A percentile compares a stretch with the other conserved stretches of the same genome.
These are phyloP conservation scores for Drosophila murphyi DNA, from an alignment of 1,140 invertebrate genomes.

Conservation along the genomic window DNA sequence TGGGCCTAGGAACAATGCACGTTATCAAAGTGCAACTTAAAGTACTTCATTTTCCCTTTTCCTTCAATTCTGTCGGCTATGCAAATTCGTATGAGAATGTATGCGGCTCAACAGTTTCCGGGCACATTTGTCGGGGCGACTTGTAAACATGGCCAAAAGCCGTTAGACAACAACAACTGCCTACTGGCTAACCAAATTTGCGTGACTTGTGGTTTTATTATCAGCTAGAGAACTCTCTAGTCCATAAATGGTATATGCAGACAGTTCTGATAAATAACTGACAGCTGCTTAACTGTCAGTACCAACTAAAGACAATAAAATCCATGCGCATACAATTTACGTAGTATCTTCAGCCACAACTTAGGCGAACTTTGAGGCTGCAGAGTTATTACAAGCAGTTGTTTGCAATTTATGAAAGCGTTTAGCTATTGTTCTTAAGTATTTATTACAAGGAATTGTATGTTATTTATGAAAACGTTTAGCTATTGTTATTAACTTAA, in stretches of 20 bases:
- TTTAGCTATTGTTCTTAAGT: no score
- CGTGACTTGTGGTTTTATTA: slow-evolving; percentile 42
- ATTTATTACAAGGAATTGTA: background rate
- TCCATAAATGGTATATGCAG: slow-evolving; percentile 58
- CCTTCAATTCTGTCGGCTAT: slow-evolving; percentile 45
- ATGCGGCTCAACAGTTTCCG: slow-evolving; percentile 54
- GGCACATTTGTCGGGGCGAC: slow-evolving; percentile 76
- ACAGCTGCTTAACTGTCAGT: slow-evolving; percentile 12
- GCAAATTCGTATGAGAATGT: slow-evolving; percentile 40
- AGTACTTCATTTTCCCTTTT: slow-evolving; percentile 52
- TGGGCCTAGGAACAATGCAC: slow-evolving; percentile 56
- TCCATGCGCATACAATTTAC: background rate
- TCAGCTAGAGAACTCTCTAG: slow-evolving; percentile 35
- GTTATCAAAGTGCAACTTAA: slow-evolving; percentile 60
- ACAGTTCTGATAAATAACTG: slow-evolving; percentile 75
- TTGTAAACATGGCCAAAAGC: slow-evolving; percentile 67
- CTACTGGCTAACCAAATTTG: slow-evolving; percentile 61
- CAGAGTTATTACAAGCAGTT: background rate
- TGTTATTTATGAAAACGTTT: background rate
- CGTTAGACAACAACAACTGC: slow-evolving; percentile 59
- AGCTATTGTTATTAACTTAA: no score
- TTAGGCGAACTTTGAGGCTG: no score
- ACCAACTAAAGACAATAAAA: slow-evolving; percentile 2
- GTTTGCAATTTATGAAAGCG: background rate
- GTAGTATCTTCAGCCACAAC: background rate